Percentiles rank a stretch among this genome's conserved stretches.
Conservation (phyloP, 2,888 invertebrate species). For the Troglohyphantes excavatus region DNA sequence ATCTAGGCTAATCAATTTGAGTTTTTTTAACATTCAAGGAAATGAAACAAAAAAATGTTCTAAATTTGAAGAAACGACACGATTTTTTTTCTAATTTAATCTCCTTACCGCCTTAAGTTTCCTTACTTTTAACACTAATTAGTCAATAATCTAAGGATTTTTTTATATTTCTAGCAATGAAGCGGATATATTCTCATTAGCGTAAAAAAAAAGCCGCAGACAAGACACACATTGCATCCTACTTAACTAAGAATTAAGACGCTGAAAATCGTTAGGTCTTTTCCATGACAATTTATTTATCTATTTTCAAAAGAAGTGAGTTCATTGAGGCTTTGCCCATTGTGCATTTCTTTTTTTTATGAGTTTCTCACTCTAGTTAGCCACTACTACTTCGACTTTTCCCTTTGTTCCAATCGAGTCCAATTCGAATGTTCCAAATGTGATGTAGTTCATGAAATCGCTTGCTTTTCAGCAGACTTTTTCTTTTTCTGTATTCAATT, state of each 20-base stretch:
- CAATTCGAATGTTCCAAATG: constrained; percentile 59
- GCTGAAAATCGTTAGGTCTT: neutral
- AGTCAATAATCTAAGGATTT: neutral
- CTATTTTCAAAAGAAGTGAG: constrained; percentile 39
- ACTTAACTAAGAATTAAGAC: constrained; percentile 32
- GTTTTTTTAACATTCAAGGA: too few species aligned
- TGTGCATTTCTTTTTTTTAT: constrained; percentile 52
- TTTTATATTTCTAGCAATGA: neutral
- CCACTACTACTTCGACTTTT: constrained; percentile 25
- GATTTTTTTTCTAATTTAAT: too few species aligned
- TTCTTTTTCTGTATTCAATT: neutral
- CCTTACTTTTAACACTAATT: too few species aligned
- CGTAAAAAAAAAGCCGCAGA: neutral
- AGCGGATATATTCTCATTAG: neutral
- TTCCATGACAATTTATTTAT: constrained; percentile 43
- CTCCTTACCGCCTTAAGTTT: too few species aligned
- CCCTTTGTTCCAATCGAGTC: constrained; percentile 48
- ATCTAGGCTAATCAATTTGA: too few species aligned
- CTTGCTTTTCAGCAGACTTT: constrained; percentile 8
- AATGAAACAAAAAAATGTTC: too few species aligned
- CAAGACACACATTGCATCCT: neutral
- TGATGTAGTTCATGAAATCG: constrained; percentile 65
- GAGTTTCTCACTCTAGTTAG: constrained; percentile 58
- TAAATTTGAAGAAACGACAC: too few species aligned
- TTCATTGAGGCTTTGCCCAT: constrained; percentile 20